Percentiles rank a stretch among this genome's conserved stretches.
Evolutionary conservation across 35 echinoderm and acorn worm species (phyloP).

Genomic region (Strongylocentrotus purpuratus): DNA sequence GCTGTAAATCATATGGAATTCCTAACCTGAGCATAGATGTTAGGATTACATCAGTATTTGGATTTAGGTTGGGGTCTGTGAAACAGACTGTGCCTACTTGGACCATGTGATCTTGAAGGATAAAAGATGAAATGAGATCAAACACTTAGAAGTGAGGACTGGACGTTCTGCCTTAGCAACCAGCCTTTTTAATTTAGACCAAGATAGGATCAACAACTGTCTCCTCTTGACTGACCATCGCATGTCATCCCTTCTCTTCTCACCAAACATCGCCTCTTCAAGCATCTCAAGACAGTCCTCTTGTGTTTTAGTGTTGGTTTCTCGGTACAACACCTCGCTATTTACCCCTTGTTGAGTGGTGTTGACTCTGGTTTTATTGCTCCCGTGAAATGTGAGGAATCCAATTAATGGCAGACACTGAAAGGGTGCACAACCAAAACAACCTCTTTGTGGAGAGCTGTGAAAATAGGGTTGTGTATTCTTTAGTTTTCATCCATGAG

Average conservation of each 20-base stretch:
- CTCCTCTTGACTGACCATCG: not conserved
- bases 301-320: not conserved
- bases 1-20: not conserved
- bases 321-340: not conserved
- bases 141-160: not conserved
- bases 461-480: not conserved
- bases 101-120: not conserved
- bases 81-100: not conserved
- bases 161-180: not conserved
- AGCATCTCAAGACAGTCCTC: not conserved
- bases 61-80: not conserved
- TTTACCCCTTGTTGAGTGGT: not conserved
- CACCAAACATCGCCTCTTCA: not conserved
- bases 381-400: constrained; percentile 10
- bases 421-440: constrained; percentile 6
- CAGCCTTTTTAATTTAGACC: not conserved
- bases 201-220: not conserved
- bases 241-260: not conserved
- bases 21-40: not conserved
- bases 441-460: not conserved
- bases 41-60: not conserved
- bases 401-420: constrained; percentile 2
- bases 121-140: not conserved
- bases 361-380: not conserved
- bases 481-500: not conserved